Evolutionary conservation across 2,113 vertebrate species (phyloP), one percentile per base, ranked within the genome.

Genomic region (Amazona vittata): DNA sequence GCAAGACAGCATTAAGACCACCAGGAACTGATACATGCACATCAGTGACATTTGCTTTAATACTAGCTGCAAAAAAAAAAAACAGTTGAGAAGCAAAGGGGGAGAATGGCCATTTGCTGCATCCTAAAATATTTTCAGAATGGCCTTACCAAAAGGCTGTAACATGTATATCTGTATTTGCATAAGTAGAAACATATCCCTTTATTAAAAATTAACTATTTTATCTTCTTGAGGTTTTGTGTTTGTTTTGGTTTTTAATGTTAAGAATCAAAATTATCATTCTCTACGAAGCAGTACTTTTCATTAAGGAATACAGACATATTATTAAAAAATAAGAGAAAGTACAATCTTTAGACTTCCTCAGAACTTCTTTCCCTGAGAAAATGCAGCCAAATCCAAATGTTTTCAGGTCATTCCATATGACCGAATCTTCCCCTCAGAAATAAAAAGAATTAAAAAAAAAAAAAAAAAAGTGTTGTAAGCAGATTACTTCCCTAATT

Each of bases 61-160:
- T 17, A 75, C 17, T 21, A 67, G 6, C 29, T 71, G 17, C 14
- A 83, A 49, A 79, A 83, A 84, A 60, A 11, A 39, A 50, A 57
- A 55, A 12, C 2, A 33, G 0, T 19, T 53, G 25, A 91, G 44
- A 69, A 86, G 33, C 21, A 71, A 90, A 90, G n/a, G 12, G n/a
- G 6, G 5, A 89, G 11, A 75, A 75, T 7, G 5, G 17, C 62
- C 44, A 77, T 75, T 84, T 83, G 28, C 43, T 37, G 12, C 49
- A n/a, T 55, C 41, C n/a, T 65, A 75, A 86, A 86, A 10, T 87
- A 93, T 68, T 84, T 68, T 55, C 62, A 78, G 44, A 95, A 90
- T 33, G 52, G 50, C 41, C 53, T 78, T 29, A 60, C 10, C 8
- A 65, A 86, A 83, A 91, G n/a, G 10, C 64, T 81, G 11, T 20